Evolutionary conservation across 2,113 vertebrate genomes (phyloP).

Genomic region (Coregonus clupeaformis): DNA sequence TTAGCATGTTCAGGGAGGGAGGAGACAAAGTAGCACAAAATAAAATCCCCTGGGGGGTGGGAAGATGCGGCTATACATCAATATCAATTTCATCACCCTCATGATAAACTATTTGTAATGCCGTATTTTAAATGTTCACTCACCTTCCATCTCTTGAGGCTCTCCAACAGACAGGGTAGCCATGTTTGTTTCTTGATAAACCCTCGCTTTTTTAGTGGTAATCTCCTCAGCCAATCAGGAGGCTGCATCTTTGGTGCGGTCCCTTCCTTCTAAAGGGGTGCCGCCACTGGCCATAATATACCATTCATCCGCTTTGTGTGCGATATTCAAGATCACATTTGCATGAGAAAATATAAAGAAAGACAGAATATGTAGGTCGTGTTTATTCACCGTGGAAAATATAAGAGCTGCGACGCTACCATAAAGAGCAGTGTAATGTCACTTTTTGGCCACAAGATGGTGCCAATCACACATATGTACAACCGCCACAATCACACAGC

Average conservation of each 20-base stretch:
- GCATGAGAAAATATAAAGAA: too few relatives aligned
- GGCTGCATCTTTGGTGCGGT: neutral
- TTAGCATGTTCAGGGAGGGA: too few relatives aligned
- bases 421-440: too few relatives aligned
- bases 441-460: too few relatives aligned
- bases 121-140: conserved; percentile 25
- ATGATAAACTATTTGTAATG: neutral
- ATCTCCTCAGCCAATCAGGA: conserved; percentile 64
- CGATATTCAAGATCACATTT: neutral
- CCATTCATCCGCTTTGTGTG: neutral
- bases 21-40: too few relatives aligned
- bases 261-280: neutral
- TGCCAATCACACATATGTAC: too few relatives aligned
- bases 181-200: conserved; percentile 70
- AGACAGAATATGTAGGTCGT: too few relatives aligned
- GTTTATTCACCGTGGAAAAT: too few relatives aligned
- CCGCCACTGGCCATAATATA: conserved; percentile 14
- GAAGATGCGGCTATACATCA: neutral
- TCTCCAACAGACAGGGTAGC: conserved; percentile 74
- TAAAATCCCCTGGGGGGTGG: too few relatives aligned
- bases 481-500: too few relatives aligned
- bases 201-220: conserved; percentile 55
- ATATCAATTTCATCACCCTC: neutral
- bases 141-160: conserved; percentile 81
- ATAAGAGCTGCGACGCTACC: too few relatives aligned